These are phyloP conservation scores for Calliopum simillimum DNA, from an alignment of 2,888 invertebrate species.

Conservation along the genomic window DNA sequence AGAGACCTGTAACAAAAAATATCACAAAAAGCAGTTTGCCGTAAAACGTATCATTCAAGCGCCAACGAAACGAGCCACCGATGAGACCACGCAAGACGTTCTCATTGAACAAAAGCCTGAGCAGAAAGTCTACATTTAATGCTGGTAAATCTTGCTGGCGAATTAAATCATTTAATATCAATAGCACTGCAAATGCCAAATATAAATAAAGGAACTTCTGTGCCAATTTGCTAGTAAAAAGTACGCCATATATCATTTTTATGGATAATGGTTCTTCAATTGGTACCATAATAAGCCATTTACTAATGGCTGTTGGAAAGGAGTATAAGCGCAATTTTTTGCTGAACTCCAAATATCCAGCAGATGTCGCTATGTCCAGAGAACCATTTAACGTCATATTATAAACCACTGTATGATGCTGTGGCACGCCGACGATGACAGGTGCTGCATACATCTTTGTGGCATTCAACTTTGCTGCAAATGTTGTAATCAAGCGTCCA, in stretches of 20 bases:
- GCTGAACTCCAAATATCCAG: neutral
- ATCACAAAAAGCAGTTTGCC: neutral
- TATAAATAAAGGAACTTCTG: neutral
- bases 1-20: neutral
- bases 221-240: neutral
- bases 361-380: conserved; percentile 8
- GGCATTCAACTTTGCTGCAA: conserved; percentile 41
- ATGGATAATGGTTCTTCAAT: neutral
- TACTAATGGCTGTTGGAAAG: neutral
- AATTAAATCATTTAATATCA: no score
- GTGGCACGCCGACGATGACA: no score
- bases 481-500: conserved; percentile 44
- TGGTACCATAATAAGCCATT: conserved; percentile 8
- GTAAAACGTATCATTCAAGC: no score
- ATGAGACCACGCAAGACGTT: neutral
- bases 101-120: neutral
- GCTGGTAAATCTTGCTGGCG: no score
- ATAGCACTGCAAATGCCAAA: neutral
- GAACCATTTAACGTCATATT: neutral
- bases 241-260: neutral
- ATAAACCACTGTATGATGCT: no score
- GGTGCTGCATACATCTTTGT: neutral
- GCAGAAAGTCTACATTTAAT: neutral
- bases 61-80: neutral
- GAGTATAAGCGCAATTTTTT: neutral